These are phyloP conservation scores for Gallinago solitaria DNA, from an alignment of 2,797 vertebrate genomes.

Conservation along the genomic window DNA sequence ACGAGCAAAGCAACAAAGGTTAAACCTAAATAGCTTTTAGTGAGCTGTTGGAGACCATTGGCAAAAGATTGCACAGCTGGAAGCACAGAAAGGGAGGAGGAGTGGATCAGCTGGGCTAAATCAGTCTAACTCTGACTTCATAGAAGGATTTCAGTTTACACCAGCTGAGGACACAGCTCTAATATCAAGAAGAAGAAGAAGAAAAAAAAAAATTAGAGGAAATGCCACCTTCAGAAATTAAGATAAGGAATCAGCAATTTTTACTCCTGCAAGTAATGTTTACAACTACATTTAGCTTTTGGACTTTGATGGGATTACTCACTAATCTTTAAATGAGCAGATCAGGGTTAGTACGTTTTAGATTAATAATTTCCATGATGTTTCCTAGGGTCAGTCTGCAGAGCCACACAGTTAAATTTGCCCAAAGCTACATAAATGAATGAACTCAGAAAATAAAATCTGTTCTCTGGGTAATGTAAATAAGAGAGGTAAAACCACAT, in stretches of 20 bases:
- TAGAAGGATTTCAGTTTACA: neutral
- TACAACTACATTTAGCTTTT: neutral
- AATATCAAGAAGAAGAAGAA: neutral
- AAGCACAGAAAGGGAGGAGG: neutral
- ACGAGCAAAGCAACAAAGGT: neutral
- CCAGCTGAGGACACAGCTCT: neutral
- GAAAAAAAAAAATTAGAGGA: neutral
- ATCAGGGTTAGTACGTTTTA: neutral
- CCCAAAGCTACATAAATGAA: slow-evolving; percentile 39
- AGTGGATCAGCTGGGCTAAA: neutral
- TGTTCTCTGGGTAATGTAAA: slow-evolving; percentile 41
- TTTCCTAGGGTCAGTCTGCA: neutral
- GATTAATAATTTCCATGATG: neutral
- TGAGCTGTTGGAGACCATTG: neutral
- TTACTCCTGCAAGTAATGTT: neutral
- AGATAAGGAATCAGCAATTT: neutral
- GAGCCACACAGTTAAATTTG: neutral
- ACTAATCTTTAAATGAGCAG: neutral
- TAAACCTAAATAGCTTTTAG: neutral
- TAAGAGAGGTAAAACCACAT: slow-evolving; percentile 36
- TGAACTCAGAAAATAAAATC: slow-evolving; percentile 20
- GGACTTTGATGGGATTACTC: neutral
- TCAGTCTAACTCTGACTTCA: neutral
- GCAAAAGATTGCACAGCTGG: neutral
- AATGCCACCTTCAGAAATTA: neutral